A percentile compares a stretch with the other conserved stretches of the same genome.
Conservation (phyloP, 2,113 vertebrate genomes). For the Seriola dumerili region DNA sequence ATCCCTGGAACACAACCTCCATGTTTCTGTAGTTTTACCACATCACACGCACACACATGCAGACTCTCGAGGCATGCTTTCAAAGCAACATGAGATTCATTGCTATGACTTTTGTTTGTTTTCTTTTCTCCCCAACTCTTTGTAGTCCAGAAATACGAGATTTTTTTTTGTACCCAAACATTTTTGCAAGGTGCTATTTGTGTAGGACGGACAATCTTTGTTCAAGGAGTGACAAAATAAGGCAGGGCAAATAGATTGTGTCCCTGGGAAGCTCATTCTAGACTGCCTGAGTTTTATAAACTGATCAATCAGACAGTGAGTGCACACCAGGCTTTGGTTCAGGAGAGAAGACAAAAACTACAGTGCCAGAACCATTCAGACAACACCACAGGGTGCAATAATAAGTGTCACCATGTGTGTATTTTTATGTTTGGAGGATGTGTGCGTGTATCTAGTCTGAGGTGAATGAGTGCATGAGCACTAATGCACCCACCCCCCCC, state of each 20-base stretch:
- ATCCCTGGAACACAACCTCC: slow-evolving; percentile 75
- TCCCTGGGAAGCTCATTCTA: slow-evolving; percentile 36
- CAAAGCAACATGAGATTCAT: slow-evolving; percentile 56
- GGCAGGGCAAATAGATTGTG: slow-evolving; percentile 32
- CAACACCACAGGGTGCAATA: slow-evolving; percentile 43
- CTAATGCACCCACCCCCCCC: too few relatives aligned
- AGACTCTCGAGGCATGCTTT: slow-evolving; percentile 56
- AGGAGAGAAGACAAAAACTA: slow-evolving; percentile 37
- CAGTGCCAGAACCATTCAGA: slow-evolving; percentile 40
- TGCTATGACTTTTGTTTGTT: slow-evolving; percentile 35
- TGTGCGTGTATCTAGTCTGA: slow-evolving; percentile 44
- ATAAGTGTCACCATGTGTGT: slow-evolving; percentile 40
- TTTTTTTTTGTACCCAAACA: slow-evolving; percentile 37
- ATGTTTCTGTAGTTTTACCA: slow-evolving; percentile 75
- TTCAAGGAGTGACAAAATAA: slow-evolving; percentile 24
- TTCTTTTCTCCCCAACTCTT: slow-evolving; percentile 12
- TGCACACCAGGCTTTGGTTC: slow-evolving; percentile 33
- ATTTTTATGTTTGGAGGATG: slow-evolving; percentile 21
- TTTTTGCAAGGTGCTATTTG: slow-evolving; percentile 52
- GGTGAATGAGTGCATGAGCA: slow-evolving; percentile 67
- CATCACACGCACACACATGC: slow-evolving; percentile 71
- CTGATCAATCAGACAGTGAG: slow-evolving; percentile 58
- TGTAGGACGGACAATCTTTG: neutral
- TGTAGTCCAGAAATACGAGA: slow-evolving; percentile 43
- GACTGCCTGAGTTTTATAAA: slow-evolving; percentile 53